Base-by-base conservation (phyloP, 2,888 invertebrate genomes). In the Craniophora ligustri region DNA sequence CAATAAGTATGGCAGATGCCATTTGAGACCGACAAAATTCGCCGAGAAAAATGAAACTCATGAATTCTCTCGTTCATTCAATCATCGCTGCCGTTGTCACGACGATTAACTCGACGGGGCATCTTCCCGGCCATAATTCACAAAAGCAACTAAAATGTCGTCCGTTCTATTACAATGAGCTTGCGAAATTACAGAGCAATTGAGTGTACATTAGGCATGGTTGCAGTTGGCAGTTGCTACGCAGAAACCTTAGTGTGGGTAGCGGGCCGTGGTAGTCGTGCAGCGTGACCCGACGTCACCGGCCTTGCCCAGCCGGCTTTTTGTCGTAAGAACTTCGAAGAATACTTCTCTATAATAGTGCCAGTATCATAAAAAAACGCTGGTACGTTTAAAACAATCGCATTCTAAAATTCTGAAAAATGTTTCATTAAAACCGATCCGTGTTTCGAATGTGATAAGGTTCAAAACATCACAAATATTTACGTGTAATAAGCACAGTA, bases 261-360 rank as follows among this genome's bases (percentile, higher is more conserved):
- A 67, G 40, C 71, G 41, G 49, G 16, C 42, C 71, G 71, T 45
- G 13, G 48, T 45, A 51, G 35, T 36, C 64, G 47, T 58, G 65
- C 65, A 72, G 41, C 58, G 51, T 68, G 57, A 67, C 50, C 53
- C 41, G 50, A 67, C 72, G 72, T 60, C 67, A 68, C 16, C 48
- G 62, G 39, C 68, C 68, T 68, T 61, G 72, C 36, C 28, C n/a
- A 31, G 39, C 15, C 53, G 18, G 35, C 31, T 42, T 42, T 44
- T 60, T 66, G 62, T 51, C 48, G 28, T 44, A 34, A 57, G 59
- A 65, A 42, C 23, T 41, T 62, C 39, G 15, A n/a, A n/a, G n/a
- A 41, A 46, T 38, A 40, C 8, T 60, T 21, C 14, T 40, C 39
- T 35, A 46, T 11, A 39, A 30, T 30, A 14, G 23, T 31, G 23